Evolutionary conservation across 2,888 invertebrate genomes (phyloP).

Genomic region (Macrophya annulata): DNA sequence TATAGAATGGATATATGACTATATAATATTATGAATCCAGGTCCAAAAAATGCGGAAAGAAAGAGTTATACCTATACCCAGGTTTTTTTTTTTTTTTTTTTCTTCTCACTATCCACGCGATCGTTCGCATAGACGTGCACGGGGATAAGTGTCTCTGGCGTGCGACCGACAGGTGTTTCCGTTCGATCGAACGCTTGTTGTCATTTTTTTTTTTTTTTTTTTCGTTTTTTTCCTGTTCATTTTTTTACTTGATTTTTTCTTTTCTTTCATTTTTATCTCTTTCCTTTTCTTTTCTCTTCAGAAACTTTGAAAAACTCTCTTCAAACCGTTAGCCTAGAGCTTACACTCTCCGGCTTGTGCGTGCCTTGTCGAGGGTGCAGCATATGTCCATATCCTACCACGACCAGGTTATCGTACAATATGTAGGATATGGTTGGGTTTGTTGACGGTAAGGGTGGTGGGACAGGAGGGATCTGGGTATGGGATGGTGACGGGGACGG

Average conservation of each 20-base stretch:
- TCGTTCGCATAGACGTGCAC: neutral
- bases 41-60: neutral
- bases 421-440: conserved; percentile 47
- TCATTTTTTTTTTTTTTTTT: neutral
- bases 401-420: conserved; percentile 46
- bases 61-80: neutral
- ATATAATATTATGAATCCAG: neutral
- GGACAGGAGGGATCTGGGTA: conserved; percentile 57
- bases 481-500: conserved; percentile 56
- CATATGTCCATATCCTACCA: conserved; percentile 45
- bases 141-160: conserved; percentile 48
- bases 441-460: conserved; percentile 47
- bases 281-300: conserved; percentile 14
- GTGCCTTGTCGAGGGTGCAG: conserved; percentile 33
- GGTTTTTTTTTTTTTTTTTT: neutral
- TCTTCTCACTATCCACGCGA: neutral
- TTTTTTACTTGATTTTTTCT: neutral
- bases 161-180: conserved; percentile 54
- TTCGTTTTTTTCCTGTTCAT: conserved; percentile 28
- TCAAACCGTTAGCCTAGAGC: conserved; percentile 1
- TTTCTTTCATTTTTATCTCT: neutral
- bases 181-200: conserved; percentile 44
- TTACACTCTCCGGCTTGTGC: conserved; percentile 13
- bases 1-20: neutral
- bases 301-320: conserved; percentile 35